Conservation (phyloP, 2,113 vertebrate species). For the Anser cygnoides region DNA sequence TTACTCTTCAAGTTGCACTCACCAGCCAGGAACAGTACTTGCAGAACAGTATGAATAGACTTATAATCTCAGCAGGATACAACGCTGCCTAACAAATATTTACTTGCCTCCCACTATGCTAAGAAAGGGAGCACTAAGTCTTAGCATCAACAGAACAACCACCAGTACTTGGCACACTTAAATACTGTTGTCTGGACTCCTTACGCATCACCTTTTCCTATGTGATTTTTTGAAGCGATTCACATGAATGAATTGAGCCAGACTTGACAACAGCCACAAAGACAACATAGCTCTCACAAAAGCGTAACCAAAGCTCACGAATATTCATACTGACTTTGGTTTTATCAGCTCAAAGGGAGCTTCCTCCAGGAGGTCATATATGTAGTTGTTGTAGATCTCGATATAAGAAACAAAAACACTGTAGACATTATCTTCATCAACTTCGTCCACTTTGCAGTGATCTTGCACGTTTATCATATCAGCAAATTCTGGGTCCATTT, state of each 20-base stretch:
- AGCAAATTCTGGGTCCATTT: constrained; percentile 89
- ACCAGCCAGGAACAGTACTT: background rate
- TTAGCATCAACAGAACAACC: background rate
- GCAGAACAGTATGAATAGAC: background rate
- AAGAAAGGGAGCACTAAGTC: background rate
- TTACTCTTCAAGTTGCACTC: background rate
- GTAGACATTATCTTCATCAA: constrained; percentile 95
- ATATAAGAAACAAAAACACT: constrained; percentile 95
- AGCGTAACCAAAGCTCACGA: accelerated
- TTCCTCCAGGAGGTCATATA: constrained; percentile 95
- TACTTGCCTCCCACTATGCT: background rate
- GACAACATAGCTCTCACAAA: accelerated
- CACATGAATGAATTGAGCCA: background rate
- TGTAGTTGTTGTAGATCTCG: constrained; percentile 98
- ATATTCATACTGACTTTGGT: constrained; percentile 84
- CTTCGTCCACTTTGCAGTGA: constrained; percentile 81
- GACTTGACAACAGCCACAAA: background rate
- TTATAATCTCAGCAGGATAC: background rate
- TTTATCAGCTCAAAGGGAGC: constrained; percentile 85
- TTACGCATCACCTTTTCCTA: background rate
- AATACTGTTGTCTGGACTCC: accelerated
- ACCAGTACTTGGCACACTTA: background rate
- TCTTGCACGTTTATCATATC: constrained; percentile 91
- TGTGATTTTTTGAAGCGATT: accelerated
- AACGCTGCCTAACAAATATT: background rate